Percentiles rank a stretch among this genome's conserved stretches.
phyloP scores from a whole-genome alignment of 2,888 invertebrate species.

The Norana najaformis region DNA sequence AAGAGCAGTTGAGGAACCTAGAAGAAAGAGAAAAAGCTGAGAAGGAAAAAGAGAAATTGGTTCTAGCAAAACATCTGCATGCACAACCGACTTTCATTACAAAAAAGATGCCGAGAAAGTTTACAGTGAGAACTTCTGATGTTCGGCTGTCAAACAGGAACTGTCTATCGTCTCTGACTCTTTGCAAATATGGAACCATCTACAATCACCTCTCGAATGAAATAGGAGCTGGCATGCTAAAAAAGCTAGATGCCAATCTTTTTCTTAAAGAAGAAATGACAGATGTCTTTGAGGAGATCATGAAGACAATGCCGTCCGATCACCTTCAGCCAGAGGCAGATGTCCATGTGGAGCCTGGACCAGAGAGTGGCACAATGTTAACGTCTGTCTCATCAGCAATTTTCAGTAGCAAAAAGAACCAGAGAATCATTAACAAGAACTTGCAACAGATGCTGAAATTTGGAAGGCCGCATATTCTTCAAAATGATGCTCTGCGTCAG shows the following conservation, averaged over 20 bases:
- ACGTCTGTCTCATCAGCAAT: constrained; percentile 56
- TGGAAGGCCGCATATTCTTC: background rate
- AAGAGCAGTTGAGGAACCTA: constrained; percentile 52
- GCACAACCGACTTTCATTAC: constrained; percentile 57
- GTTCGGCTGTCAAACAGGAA: constrained; percentile 60
- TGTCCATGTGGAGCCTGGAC: constrained; percentile 18
- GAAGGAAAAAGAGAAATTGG: constrained; percentile 49
- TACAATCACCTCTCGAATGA: constrained; percentile 61
- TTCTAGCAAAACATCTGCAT: constrained; percentile 14
- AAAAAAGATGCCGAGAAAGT: constrained; percentile 50
- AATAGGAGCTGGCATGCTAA: constrained; percentile 59
- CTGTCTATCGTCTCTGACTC: constrained; percentile 58
- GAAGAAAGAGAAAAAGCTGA: constrained; percentile 52
- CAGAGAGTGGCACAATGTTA: constrained; percentile 48
- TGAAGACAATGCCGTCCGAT: constrained; percentile 58
- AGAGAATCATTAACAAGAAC: constrained; percentile 57
- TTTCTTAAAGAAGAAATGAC: constrained; percentile 60
- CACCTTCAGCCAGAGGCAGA: constrained; percentile 58
- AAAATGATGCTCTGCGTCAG: background rate
- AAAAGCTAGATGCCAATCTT: constrained; percentile 58
- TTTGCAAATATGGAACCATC: constrained; percentile 55
- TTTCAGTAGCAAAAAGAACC: constrained; percentile 47
- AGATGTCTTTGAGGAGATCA: constrained; percentile 62
- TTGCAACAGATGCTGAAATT: constrained; percentile 37
- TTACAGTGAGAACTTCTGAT: constrained; percentile 59